These are phyloP conservation scores for Antrozous pallidus DNA, from an alignment of 2,797 vertebrate genomes.

Conservation along the genomic window DNA sequence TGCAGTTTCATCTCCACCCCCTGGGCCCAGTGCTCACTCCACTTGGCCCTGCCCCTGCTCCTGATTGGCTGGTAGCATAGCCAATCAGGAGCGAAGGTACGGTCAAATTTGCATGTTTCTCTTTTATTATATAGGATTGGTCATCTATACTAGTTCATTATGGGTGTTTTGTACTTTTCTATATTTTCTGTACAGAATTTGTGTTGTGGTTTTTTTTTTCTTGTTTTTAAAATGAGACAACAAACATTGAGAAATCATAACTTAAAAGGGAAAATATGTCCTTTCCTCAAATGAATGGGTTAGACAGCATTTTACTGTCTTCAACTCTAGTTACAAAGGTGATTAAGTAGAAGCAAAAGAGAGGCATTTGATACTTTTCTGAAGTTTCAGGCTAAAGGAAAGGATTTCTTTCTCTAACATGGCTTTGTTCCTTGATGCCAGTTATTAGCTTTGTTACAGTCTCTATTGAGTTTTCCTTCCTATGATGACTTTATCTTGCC, in stretches of 20 bases:
- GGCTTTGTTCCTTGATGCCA: neutral
- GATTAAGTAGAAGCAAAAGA: neutral
- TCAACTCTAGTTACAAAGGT: neutral
- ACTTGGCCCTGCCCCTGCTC: too few species aligned
- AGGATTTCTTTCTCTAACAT: neutral
- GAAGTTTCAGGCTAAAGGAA: neutral
- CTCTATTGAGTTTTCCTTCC: neutral
- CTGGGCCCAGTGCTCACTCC: too few species aligned
- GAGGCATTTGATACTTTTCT: neutral
- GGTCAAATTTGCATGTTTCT: too few species aligned
- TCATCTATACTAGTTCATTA: neutral
- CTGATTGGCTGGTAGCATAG: too few species aligned
- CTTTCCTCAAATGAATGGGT: constrained; percentile 18
- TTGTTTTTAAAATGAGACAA: neutral
- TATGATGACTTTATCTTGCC: neutral
- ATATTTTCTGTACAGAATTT: neutral
- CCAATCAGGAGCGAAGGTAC: too few species aligned
- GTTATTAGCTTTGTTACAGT: neutral
- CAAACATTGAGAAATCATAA: neutral
- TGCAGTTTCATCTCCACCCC: too few species aligned
- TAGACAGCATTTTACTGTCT: neutral
- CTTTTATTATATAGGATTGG: too few species aligned
- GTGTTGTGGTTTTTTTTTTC: neutral
- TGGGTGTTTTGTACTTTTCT: neutral
- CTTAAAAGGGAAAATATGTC: neutral